Conservation (phyloP, 2,797 vertebrate genomes). For the Hypotaenidia okinawae region DNA sequence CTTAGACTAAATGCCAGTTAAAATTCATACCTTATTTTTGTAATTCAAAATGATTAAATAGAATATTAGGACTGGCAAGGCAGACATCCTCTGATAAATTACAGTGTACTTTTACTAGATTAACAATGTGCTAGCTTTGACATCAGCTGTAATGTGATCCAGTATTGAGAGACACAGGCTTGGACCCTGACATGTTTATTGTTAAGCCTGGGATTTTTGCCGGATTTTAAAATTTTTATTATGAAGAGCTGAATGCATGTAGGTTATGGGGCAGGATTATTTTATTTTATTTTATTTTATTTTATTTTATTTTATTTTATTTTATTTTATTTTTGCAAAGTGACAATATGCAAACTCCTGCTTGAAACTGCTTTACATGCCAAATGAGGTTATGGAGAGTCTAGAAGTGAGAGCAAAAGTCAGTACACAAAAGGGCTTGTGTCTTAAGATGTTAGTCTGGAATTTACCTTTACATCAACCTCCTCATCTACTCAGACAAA, state of each 20-base stretch:
- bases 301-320: neutral
- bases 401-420: slow-evolving; percentile 68
- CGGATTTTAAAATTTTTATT: neutral
- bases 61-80: neutral
- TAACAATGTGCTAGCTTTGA: slow-evolving; percentile 55
- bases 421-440: slow-evolving; percentile 88
- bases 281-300: neutral
- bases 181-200: slow-evolving; percentile 60
- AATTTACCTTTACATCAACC: slow-evolving; percentile 91
- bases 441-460: slow-evolving; percentile 85
- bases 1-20: neutral
- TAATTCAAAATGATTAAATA: neutral
- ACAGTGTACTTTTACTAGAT: slow-evolving; percentile 41
- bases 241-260: slow-evolving; percentile 50
- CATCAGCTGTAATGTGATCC: slow-evolving; percentile 56
- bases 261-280: slow-evolving; percentile 34
- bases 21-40: neutral
- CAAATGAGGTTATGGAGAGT: slow-evolving; percentile 59
- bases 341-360: slow-evolving; percentile 84
- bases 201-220: slow-evolving; percentile 66
- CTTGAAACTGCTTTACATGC: slow-evolving; percentile 81
- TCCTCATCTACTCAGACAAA: slow-evolving; percentile 81
- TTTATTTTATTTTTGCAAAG: slow-evolving; percentile 55
- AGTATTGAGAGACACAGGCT: slow-evolving; percentile 32
- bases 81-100: slow-evolving; percentile 16